Evolutionary conservation across 2,797 vertebrate species (phyloP), one percentile per base, ranked within the genome.

Genomic region (Austrolebias charrua): DNA sequence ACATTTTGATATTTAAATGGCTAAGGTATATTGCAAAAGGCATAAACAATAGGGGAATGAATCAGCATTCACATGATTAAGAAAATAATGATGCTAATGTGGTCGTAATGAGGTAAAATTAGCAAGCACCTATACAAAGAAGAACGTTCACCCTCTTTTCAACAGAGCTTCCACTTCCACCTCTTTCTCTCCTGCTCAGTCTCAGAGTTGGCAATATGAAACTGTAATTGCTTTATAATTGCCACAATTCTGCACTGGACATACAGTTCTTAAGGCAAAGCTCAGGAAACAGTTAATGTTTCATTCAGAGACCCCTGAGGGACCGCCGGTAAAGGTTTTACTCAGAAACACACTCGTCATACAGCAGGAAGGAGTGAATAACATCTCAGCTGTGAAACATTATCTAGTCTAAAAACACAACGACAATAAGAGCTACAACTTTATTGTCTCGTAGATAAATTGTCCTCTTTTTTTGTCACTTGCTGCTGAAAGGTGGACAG

Each of bases 201-300:
- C 66, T 79, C 66, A 78, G 38, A 84, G 70, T 12, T 14, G 46
- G 78, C 71, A 63, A 83, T 76, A 71, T 89, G 79, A 90, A 89
- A 85, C 82, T 79, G 86, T 91, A 90, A 91, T 91, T 86, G 82
- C 83, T 83, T 82, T 54, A 86, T 90, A 89, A 92, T 89, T 89
- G 83, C 83, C 55, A 73, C 45, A 43, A 69, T 77, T 83, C 75
- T 86, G 76, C 75, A 58, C 68, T 68, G 75, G 75, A 76, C 76
- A 48, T 63, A 78, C 6, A 72, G 80, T 78, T 88, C 78, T 76
- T 78, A 87, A 82, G 77, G 70, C 83, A 80, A 71, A 80, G 80
- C 56, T 60, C 67, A 66, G 81, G 73, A 80, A 77, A 57, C 40
- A 71, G 76, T 87, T 90, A 81, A 61, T 75, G 86, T 90, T 91